Evolutionary conservation across 2,797 vertebrate species (phyloP), one percentile per base, ranked within the genome.

Genomic region (Gobio occitaniae): DNA sequence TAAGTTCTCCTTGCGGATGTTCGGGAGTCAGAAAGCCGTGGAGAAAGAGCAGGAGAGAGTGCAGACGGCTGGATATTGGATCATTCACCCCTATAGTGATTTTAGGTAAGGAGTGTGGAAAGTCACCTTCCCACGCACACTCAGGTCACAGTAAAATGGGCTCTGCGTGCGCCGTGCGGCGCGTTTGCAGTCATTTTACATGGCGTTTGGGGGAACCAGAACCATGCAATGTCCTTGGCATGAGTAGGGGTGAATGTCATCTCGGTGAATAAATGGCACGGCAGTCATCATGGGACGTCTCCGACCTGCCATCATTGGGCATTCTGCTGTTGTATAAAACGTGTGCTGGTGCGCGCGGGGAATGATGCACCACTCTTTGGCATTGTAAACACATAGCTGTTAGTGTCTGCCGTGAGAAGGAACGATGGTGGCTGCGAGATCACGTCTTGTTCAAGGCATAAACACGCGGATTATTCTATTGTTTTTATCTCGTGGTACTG

Each of bases 1-100:
- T 96, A 99, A 99, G 97, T 99, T 99, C 96, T 99, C 97, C 89
- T 96, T 99, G 92, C 97, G 98, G 88, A 99, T 99, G 98, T 99
- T 99, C 91, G 97, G 98, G 89, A 99, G 97, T 94, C 97, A 99
- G 95, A 98, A 98, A 96, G 98, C 97, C 78, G 97, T 99, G 95
- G 97, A 99, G 94, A 99, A 98, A 90, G 98, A 99, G 91, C 98
- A 99, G 90, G 97, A 99, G 94, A 94, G 98, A 94, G 97, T 99
- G 91, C 97, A 99, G 94, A 97, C 97, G 94, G 97, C 98, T 91
- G 98, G 98, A 91, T 98, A 98, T 95, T 99, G 97, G 97, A 99
- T 99, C 94, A 99, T 99, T 95, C 98, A 99, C 93, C 98, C 98
- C 17, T 99, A 99, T 95, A 99, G 98, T 91, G 98, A 99, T 95